Percentiles rank a stretch among this genome's conserved stretches.
Evolutionary conservation across 2,113 vertebrate species (phyloP).

Genomic region (Oceanodroma tethys): DNA sequence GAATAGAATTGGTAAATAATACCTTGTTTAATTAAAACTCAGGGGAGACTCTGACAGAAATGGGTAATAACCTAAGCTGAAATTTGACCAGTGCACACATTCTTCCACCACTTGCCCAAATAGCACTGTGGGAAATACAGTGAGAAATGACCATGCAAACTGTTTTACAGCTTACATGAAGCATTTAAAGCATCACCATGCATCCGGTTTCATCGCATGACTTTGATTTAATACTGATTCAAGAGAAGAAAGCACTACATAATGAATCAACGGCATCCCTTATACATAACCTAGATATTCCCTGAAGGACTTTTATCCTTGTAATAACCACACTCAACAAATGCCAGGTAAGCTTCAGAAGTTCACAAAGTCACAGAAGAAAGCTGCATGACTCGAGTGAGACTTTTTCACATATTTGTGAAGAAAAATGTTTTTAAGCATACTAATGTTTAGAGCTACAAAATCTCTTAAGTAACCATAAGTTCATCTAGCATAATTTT

Average conservation of each 20-base stretch:
- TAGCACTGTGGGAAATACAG: not conserved
- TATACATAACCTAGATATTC: not conserved
- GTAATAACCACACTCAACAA: accelerated
- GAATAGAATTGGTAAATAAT: not conserved
- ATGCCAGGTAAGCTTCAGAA: not conserved
- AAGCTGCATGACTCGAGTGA: not conserved
- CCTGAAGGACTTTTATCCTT: not conserved
- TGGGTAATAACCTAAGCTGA: not conserved
- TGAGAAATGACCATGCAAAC: not conserved
- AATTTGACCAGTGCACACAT: not conserved
- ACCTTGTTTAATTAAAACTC: not conserved
- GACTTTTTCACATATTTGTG: not conserved
- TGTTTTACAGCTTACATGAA: not conserved
- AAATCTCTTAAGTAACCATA: not conserved
- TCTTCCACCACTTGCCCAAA: not conserved
- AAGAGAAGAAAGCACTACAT: not conserved
- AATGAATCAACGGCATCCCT: not conserved
- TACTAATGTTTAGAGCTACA: not conserved
- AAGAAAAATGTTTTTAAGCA: not conserved
- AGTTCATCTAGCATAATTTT: not conserved
- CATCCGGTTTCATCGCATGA: not conserved
- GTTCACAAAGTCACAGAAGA: not conserved
- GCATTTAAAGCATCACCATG: not conserved
- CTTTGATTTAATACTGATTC: not conserved
- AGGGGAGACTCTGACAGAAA: not conserved